Conservation (phyloP, 2,113 vertebrate genomes). For the Myotis lucifugus region DNA sequence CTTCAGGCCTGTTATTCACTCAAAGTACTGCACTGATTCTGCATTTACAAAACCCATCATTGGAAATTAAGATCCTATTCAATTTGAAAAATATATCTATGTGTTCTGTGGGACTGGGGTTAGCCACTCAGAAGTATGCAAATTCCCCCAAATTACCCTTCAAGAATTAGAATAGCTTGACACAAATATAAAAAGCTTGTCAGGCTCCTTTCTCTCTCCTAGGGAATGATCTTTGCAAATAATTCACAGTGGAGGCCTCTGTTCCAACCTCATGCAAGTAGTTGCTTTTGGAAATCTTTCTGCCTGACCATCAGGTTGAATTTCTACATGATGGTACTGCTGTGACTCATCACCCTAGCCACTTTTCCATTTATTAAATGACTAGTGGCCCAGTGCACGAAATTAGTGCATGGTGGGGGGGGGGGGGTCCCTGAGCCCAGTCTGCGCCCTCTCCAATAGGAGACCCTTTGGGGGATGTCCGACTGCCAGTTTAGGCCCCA, state of each 20-base stretch:
- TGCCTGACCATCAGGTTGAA: not conserved
- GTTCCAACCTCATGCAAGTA: not conserved
- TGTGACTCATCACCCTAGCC: not conserved
- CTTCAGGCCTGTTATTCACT: not conserved
- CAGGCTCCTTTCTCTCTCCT: not conserved
- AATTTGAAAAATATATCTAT: not conserved
- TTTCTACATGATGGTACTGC: not conserved
- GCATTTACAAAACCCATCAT: not conserved
- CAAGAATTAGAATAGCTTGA: not conserved
- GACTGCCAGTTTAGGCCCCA: too few relatives aligned
- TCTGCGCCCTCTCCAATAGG: too few relatives aligned
- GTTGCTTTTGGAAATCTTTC: not conserved
- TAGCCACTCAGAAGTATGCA: not conserved
- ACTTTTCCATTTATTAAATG: not conserved
- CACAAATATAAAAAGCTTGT: not conserved
- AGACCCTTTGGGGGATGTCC: too few relatives aligned
- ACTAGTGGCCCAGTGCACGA: too few relatives aligned
- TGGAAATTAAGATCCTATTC: conserved; percentile 46
- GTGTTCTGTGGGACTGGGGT: not conserved
- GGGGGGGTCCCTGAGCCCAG: too few relatives aligned
- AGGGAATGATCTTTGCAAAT: not conserved
- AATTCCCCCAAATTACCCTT: not conserved
- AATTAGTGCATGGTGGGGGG: too few relatives aligned
- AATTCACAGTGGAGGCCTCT: not conserved
- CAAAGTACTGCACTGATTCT: conserved; percentile 11